Percentiles rank a stretch among this genome's conserved stretches.
Evolutionary conservation across 1,140 invertebrate genomes (phyloP).

Genomic region (Agrypnia vestita): DNA sequence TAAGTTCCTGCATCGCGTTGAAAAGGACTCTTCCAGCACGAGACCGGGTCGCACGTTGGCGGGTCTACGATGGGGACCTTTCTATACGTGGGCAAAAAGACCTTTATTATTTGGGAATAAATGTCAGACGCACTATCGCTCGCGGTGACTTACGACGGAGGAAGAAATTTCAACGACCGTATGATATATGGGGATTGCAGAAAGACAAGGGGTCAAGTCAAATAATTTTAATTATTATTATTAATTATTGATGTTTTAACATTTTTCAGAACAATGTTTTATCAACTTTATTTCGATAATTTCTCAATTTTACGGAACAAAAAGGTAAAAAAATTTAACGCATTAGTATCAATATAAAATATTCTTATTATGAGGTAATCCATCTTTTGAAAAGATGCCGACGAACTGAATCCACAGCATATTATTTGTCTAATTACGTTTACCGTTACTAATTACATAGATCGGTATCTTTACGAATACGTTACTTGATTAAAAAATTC

Average conservation of each 20-base stretch:
- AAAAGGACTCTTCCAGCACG: not conserved
- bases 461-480: not conserved
- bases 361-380: too few species aligned
- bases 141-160: slow-evolving; percentile 10
- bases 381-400: too few species aligned
- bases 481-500: not conserved
- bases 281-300: too few species aligned
- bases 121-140: slow-evolving; percentile 3
- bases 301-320: too few species aligned
- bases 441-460: too few species aligned
- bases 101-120: slow-evolving; percentile 24
- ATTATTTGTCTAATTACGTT: too few species aligned
- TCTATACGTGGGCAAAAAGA: not conserved
- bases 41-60: not conserved
- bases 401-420: too few species aligned
- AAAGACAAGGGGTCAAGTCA: not conserved
- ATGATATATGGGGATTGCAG: not conserved
- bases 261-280: too few species aligned
- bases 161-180: not conserved
- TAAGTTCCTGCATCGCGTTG: not conserved
- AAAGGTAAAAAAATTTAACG: too few species aligned
- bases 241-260: not conserved
- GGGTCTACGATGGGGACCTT: not conserved
- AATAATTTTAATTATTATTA: not conserved
- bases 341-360: too few species aligned